Evolutionary conservation across 2,113 vertebrate species (phyloP).

Genomic region (Podarcis cretensis): DNA sequence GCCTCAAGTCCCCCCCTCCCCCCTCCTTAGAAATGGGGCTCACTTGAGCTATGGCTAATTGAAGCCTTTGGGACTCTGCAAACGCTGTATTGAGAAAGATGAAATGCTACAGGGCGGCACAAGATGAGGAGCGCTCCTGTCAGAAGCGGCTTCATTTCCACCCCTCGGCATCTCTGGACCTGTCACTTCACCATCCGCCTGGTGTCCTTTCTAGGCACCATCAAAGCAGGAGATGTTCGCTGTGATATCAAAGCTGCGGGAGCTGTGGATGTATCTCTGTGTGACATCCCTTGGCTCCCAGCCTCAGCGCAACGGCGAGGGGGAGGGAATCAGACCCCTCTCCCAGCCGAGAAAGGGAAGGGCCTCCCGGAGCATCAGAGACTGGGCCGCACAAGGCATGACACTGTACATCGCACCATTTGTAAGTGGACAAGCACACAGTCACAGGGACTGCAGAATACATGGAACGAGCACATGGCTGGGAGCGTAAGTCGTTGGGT

Average conservation of each 20-base stretch:
- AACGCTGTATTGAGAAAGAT: slow-evolving; percentile 2
- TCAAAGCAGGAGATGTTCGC: background rate
- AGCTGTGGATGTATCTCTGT: background rate
- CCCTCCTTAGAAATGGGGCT: background rate
- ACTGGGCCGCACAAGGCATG: background rate
- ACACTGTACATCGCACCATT: background rate
- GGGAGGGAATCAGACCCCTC: background rate
- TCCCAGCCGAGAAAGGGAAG: background rate
- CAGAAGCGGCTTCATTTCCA: slow-evolving; percentile 9
- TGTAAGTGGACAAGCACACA: background rate
- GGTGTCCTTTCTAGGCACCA: slow-evolving; percentile 20
- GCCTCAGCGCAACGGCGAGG: background rate
- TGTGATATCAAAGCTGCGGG: background rate
- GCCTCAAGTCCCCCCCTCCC: background rate
- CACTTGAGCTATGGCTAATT: slow-evolving; percentile 8
- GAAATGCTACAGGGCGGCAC: slow-evolving; percentile 9
- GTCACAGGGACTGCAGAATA: background rate
- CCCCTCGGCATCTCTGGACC: slow-evolving; percentile 1
- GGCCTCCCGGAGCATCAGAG: background rate
- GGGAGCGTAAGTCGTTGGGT: too few species aligned
- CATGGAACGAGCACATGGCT: background rate
- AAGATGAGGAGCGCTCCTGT: slow-evolving; percentile 1
- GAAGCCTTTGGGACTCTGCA: slow-evolving; percentile 15
- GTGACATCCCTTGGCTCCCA: background rate
- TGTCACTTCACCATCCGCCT: slow-evolving; percentile 18